Evolutionary conservation across 2,797 vertebrate genomes (phyloP).

Genomic region (Sebastes itinus): DNA sequence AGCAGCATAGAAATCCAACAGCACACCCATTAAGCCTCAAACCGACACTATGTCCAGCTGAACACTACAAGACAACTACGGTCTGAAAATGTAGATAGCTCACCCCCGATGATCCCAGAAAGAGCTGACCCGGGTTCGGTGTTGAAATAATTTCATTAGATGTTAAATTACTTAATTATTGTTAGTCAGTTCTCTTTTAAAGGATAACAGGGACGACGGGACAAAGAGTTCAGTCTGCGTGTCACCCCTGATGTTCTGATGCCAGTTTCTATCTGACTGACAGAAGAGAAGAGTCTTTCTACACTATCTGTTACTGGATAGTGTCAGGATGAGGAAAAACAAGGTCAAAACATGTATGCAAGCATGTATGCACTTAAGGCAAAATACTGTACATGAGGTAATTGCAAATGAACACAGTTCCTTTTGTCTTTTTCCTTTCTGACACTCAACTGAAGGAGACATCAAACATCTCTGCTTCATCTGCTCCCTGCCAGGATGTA

Average conservation of each 20-base stretch:
- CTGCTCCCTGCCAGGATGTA: background rate
- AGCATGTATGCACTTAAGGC: background rate
- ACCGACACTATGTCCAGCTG: background rate
- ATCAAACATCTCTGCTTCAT: background rate
- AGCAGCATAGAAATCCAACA: background rate
- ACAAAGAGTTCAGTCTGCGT: slow-evolving; percentile 1
- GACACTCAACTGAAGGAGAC: background rate
- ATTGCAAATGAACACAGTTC: background rate
- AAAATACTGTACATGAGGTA: background rate
- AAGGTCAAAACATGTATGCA: background rate
- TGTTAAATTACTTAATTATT: background rate
- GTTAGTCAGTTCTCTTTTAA: slow-evolving; percentile 2
- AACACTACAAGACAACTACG: background rate
- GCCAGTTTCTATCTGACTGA: background rate
- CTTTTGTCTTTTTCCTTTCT: background rate
- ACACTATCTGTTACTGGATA: background rate
- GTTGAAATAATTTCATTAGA: background rate
- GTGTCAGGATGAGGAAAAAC: background rate
- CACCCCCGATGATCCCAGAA: background rate
- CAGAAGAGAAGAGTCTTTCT: background rate
- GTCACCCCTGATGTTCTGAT: background rate
- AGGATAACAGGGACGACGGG: background rate
- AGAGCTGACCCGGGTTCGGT: background rate
- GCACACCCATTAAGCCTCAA: background rate
- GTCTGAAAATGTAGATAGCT: background rate